Conservation (phyloP, 2,113 vertebrate genomes). For the Pseudopipra pipra region DNA sequence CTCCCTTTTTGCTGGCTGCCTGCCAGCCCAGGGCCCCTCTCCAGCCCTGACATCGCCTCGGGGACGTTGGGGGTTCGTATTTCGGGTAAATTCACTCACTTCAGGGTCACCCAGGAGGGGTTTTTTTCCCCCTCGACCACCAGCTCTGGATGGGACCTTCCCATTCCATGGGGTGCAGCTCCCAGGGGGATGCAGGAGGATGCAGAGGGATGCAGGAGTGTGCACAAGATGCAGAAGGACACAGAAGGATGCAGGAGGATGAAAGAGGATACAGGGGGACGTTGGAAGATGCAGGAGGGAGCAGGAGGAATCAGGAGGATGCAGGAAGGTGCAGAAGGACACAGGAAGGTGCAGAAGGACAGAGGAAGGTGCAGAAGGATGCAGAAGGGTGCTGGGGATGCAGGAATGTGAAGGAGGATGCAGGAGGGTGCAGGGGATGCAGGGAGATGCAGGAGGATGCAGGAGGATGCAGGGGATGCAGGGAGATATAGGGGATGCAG, state of each 20-base stretch:
- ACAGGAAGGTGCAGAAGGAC: accelerated
- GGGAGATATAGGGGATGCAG: neutral
- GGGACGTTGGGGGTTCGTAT: neutral
- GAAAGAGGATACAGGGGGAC: neutral
- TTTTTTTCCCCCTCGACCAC: neutral
- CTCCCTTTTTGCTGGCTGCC: neutral
- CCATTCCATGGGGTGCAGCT: neutral
- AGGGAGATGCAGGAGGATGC: accelerated
- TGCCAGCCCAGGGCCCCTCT: neutral
- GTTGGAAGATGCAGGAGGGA: accelerated
- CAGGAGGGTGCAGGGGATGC: neutral
- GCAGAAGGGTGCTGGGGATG: too few relatives aligned
- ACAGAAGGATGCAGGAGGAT: too few relatives aligned
- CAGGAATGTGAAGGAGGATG: too few relatives aligned
- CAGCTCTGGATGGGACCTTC: neutral
- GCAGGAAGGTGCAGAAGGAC: accelerated
- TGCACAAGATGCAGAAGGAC: neutral
- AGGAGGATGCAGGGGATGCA: too few relatives aligned
- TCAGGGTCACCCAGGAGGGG: neutral
- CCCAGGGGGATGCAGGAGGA: neutral
- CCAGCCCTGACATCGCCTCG: neutral
- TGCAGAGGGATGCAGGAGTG: accelerated
- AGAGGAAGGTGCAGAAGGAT: too few relatives aligned
- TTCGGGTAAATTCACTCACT: neutral
- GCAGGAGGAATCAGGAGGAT: accelerated